Evolutionary conservation across 2,888 invertebrate genomes (phyloP).

Genomic region (Bedellia somnulentella): DNA sequence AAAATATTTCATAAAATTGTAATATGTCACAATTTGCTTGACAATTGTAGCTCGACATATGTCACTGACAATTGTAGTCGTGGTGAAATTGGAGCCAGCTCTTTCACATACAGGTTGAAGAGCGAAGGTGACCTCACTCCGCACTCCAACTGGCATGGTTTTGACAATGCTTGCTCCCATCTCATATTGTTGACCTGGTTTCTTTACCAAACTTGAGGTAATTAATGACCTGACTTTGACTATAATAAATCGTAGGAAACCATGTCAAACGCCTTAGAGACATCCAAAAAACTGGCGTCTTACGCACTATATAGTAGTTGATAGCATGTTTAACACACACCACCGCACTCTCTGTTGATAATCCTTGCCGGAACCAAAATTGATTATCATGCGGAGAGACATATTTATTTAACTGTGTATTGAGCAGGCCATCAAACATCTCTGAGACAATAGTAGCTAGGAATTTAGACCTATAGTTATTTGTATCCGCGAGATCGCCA

Average conservation of each 20-base stretch:
- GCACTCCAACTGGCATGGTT: not conserved
- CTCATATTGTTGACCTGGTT: slow-evolving; percentile 2
- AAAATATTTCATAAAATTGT: too few species aligned
- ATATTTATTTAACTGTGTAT: not conserved
- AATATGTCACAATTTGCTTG: too few species aligned
- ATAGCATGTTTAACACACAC: slow-evolving; percentile 2
- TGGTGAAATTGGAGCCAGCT: too few species aligned
- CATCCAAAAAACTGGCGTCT: too few species aligned
- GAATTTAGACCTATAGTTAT: too few species aligned
- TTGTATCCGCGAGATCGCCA: not conserved
- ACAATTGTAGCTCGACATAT: too few species aligned
- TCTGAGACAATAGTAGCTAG: not conserved
- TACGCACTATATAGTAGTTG: slow-evolving; percentile 1
- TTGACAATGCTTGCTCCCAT: not conserved
- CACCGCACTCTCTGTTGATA: slow-evolving; percentile 4
- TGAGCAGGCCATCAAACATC: slow-evolving; percentile 1
- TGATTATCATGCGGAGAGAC: not conserved
- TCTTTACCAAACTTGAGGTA: slow-evolving; percentile 5
- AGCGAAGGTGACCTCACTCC: not conserved
- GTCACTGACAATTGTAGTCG: too few species aligned
- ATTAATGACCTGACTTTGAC: not conserved
- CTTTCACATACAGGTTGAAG: not conserved
- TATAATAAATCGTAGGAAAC: not conserved
- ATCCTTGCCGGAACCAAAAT: slow-evolving; percentile 3
- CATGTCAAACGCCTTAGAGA: slow-evolving; percentile 1